Conservation (phyloP, 2,113 vertebrate genomes). For the Aphyosemion australe region DNA sequence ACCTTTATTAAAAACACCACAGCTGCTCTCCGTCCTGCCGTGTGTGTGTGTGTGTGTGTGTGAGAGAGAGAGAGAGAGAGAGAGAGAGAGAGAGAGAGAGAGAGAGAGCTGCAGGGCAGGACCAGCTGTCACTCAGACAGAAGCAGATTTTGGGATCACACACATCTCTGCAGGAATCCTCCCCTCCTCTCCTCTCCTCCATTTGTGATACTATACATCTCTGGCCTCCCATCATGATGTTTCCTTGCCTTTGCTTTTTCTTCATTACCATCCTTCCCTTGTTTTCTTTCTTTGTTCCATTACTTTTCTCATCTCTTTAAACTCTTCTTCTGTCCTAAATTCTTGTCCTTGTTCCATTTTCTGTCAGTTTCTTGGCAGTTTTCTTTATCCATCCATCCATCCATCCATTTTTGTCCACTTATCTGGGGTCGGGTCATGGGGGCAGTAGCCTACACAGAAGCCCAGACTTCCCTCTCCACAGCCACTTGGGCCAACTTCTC, state of each 20-base stretch:
- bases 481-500: no score
- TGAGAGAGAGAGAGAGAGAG: background rate
- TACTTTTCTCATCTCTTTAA: no score
- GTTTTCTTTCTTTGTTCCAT: background rate
- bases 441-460: no score
- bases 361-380: no score
- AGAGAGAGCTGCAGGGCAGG: conserved; percentile 2
- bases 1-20: conserved; percentile 17
- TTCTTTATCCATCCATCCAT: no score
- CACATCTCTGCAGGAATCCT: background rate
- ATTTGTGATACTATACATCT: background rate
- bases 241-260: background rate
- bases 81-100: no score
- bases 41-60: conserved; percentile 1
- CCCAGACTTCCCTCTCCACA: no score
- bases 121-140: background rate
- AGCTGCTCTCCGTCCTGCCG: background rate
- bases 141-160: background rate
- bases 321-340: no score
- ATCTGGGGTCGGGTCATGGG: no score
- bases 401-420: no score
- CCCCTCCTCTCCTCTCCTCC: background rate
- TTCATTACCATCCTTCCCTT: background rate
- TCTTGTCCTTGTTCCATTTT: no score
- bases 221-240: background rate